Evolutionary conservation across 1,140 invertebrate genomes (phyloP).

Genomic region (Mactra quadrangularis): DNA sequence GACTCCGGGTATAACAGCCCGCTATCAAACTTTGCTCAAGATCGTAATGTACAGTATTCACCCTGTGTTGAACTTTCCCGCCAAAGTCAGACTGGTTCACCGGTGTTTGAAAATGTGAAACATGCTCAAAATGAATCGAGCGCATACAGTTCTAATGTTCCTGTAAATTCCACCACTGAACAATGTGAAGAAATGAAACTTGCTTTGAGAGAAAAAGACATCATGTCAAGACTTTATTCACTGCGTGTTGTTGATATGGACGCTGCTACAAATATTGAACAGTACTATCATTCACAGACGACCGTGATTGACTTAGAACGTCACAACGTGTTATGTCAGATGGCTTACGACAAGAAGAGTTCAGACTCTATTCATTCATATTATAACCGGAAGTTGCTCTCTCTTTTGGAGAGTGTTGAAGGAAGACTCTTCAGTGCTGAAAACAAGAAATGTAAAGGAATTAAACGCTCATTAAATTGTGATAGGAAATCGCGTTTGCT

Average conservation of each 20-base stretch:
- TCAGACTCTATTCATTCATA: conserved; percentile 49
- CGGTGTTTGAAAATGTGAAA: conserved; percentile 31
- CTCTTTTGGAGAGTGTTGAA: conserved; percentile 45
- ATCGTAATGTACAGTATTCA: conserved; percentile 1
- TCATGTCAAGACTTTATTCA: conserved; percentile 31
- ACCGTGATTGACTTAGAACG: conserved; percentile 49
- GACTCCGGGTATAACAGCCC: conserved; percentile 60
- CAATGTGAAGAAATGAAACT: conserved; percentile 43
- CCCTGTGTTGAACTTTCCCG: conserved; percentile 22
- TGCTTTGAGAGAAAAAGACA: conserved; percentile 41
- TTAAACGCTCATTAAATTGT: not conserved
- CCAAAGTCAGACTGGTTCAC: conserved; percentile 15
- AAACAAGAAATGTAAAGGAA: not conserved
- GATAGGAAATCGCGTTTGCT: conserved; percentile 45
- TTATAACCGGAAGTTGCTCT: conserved; percentile 48
- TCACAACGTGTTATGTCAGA: conserved; percentile 57
- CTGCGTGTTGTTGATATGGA: not conserved
- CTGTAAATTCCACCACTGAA: not conserved
- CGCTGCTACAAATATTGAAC: conserved; percentile 28
- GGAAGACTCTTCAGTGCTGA: conserved; percentile 24
- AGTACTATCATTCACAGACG: conserved; percentile 56
- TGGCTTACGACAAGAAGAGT: conserved; percentile 44
- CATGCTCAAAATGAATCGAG: not conserved
- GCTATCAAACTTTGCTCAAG: not conserved
- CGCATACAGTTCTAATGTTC: not conserved